A percentile compares a stretch with the other conserved stretches of the same genome.
Conservation (phyloP, 1,140 invertebrate species). For the Dendroctonus valens region DNA sequence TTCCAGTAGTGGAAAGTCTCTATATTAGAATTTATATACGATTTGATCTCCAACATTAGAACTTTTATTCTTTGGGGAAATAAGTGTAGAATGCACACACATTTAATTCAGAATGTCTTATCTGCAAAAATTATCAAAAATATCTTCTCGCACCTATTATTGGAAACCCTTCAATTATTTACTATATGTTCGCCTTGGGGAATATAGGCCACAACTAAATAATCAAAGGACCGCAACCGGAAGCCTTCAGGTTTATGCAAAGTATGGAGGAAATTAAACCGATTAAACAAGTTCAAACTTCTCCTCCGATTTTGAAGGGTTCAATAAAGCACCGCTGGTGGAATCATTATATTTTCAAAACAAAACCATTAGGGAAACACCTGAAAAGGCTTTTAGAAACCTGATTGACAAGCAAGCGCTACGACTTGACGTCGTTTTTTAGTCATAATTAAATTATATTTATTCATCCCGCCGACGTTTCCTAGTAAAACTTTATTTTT, state of each 20-base stretch:
- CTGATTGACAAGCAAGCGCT: conserved; percentile 14
- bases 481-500: no score
- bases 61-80: no score
- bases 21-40: no score
- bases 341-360: conserved; percentile 25
- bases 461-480: conserved; percentile 8
- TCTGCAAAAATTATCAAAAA: no score
- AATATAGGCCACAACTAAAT: conserved; percentile 16
- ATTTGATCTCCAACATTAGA: no score
- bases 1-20: no score
- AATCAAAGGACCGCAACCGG: conserved; percentile 18
- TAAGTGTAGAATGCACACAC: no score
- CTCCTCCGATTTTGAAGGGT: conserved; percentile 18
- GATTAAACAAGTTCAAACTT: conserved; percentile 18
- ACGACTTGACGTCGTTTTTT: conserved; percentile 14
- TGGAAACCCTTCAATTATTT: no score
- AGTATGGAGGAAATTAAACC: conserved; percentile 16
- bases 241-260: conserved; percentile 26
- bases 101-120: no score
- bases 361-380: conserved; percentile 18
- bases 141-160: no score
- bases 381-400: conserved; percentile 21
- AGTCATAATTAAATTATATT: conserved; percentile 20
- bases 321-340: conserved; percentile 17
- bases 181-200: no score